Conservation (phyloP, 2,888 invertebrate species). For the Xylota segnis region DNA sequence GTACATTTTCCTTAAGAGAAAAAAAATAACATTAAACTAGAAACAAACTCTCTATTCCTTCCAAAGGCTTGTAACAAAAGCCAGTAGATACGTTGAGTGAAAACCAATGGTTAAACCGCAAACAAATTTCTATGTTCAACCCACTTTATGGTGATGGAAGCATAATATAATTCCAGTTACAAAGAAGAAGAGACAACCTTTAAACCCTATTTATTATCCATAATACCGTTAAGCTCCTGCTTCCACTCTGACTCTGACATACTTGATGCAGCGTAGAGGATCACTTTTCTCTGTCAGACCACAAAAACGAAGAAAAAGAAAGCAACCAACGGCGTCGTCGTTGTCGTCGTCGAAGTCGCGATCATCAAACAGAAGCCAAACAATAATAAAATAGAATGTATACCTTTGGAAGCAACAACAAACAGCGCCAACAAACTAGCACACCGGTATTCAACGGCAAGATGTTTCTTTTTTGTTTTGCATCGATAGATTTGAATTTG, state of each 20-base stretch:
- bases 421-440: conserved; percentile 34
- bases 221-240: conserved; percentile 63
- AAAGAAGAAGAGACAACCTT: conserved; percentile 57
- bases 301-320: conserved; percentile 41
- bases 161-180: conserved; percentile 43
- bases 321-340: conserved; percentile 14
- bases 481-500: conserved; percentile 68
- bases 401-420: conserved; percentile 31
- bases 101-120: conserved; percentile 21
- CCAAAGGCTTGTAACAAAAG: conserved; percentile 19
- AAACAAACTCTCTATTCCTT: not conserved
- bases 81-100: not conserved
- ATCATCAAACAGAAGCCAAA: conserved; percentile 60
- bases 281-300: conserved; percentile 54
- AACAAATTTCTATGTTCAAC: conserved; percentile 51
- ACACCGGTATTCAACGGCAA: conserved; percentile 11
- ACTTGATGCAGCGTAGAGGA: conserved; percentile 29
- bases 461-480: conserved; percentile 30
- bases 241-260: conserved; percentile 34
- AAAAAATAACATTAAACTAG: not conserved
- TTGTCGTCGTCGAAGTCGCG: not conserved
- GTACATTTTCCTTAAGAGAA: not conserved
- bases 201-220: conserved; percentile 68
- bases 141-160: conserved; percentile 28
- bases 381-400: conserved; percentile 31